phyloP scores from a whole-genome alignment of 2,888 invertebrate species.

The Sinhomidia bicolor region DNA sequence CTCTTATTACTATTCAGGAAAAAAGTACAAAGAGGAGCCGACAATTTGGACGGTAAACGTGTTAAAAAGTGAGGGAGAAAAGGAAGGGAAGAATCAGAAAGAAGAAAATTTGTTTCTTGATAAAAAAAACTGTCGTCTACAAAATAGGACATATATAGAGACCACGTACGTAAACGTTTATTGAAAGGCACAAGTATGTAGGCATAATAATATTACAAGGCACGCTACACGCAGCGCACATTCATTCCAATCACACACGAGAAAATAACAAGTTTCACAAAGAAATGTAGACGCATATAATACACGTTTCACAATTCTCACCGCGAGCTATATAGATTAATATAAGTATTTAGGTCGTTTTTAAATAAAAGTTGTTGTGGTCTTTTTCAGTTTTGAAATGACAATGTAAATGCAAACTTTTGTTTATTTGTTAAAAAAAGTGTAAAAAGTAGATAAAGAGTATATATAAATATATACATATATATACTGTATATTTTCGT shows the following conservation, averaged over 20 bases:
- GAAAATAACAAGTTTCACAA: conserved; percentile 17
- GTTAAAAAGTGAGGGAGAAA: conserved; percentile 16
- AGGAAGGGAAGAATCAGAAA: not conserved
- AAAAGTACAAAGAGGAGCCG: not conserved
- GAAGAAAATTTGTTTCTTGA: not conserved
- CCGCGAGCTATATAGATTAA: not conserved
- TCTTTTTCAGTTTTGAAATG: not conserved
- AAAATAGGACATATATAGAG: not conserved
- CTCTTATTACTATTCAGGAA: not conserved
- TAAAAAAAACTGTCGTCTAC: not conserved
- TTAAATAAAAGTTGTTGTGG: not conserved
- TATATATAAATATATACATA: no score
- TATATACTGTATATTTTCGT: not conserved
- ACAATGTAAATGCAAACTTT: not conserved
- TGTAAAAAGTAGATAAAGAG: not conserved
- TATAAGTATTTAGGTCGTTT: not conserved
- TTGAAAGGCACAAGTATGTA: not conserved
- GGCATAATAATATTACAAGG: not conserved
- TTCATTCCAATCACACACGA: conserved; percentile 58
- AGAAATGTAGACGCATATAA: not conserved
- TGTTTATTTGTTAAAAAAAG: not conserved
- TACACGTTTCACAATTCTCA: not conserved
- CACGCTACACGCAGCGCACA: conserved; percentile 47
- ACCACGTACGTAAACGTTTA: not conserved
- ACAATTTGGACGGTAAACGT: not conserved